Evolutionary conservation across 2,888 invertebrate genomes (phyloP), one percentile per base, ranked within the genome.

Genomic region (Cepaea hortensis): DNA sequence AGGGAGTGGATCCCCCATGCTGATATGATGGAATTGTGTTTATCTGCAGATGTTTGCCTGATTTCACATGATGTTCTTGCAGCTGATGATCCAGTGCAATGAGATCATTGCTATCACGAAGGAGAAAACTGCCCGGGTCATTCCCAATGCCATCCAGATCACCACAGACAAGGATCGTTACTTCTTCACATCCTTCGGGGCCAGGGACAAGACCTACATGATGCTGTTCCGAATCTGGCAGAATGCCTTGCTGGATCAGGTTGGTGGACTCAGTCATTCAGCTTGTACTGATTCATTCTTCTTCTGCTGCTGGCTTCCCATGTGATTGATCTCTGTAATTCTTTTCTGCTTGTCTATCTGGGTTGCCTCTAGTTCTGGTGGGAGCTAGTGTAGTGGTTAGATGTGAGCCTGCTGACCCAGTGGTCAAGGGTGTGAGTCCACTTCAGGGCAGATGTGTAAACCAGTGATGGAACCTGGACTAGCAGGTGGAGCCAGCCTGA

Each of bases 171-270:
- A 91, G 62, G 98, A 98, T 92, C 98, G 97, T 94, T 97, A 97
- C 95, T 98, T 98, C 95, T 97, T 99, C 92, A 97, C 99, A 50
- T 98, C 98, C 73, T 98, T 99, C 95, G 97, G 97, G 3, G 96
- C 98, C 20, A 96, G 99, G 77, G 99, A 99, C 95, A 98, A 98
- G 95, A 97, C 98, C 0, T 98, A 97, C 95, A 96, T 98, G 94
- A 98, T 98, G 97, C 96, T 99, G 94, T 98, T 98, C 95, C 96
- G 98, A 91, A 96, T 98, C 91, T 99, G 98, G 98, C 98, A 98
- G 95, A 98, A 98, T 95, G 97, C 97, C 88, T 96, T 98, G 89
- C 96, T 98, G 96, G 97, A 97, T 95, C 97, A 98, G 96, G 95
- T 95, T 91, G 5, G 18, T 68, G 11, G n/a, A 68, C 18, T 18